Conservation (phyloP, 2,797 vertebrate genomes). For the Bothrops alternatus region DNA sequence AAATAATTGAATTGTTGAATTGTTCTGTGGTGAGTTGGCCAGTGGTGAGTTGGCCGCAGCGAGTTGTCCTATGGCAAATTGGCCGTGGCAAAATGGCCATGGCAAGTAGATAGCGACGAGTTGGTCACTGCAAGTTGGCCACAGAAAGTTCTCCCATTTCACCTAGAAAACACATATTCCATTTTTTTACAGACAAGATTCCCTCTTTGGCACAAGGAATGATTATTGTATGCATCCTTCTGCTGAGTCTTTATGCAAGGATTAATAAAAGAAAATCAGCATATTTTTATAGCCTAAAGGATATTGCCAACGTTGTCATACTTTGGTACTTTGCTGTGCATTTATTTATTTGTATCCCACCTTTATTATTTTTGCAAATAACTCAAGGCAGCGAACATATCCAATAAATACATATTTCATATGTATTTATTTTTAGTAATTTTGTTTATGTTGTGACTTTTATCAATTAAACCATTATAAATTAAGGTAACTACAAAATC, state of each 20-base stretch:
- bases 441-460: too few species aligned
- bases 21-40: neutral
- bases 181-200: neutral
- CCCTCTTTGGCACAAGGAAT: neutral
- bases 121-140: too few species aligned
- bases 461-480: too few species aligned
- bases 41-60: too few species aligned
- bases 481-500: too few species aligned
- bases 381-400: too few species aligned
- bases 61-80: too few species aligned
- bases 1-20: neutral
- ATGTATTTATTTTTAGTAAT: neutral
- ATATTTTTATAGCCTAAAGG: neutral
- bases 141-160: too few species aligned
- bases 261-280: neutral
- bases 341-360: too few species aligned
- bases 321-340: neutral
- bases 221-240: neutral
- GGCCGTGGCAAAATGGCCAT: neutral
- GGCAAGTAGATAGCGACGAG: too few species aligned
- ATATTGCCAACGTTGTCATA: conserved; percentile 22
- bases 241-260: neutral
- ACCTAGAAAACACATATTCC: neutral
- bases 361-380: too few species aligned
- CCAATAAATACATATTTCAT: neutral